Evolutionary conservation across 2,888 invertebrate species (phyloP).

Genomic region (Dolichopus griseipennis): DNA sequence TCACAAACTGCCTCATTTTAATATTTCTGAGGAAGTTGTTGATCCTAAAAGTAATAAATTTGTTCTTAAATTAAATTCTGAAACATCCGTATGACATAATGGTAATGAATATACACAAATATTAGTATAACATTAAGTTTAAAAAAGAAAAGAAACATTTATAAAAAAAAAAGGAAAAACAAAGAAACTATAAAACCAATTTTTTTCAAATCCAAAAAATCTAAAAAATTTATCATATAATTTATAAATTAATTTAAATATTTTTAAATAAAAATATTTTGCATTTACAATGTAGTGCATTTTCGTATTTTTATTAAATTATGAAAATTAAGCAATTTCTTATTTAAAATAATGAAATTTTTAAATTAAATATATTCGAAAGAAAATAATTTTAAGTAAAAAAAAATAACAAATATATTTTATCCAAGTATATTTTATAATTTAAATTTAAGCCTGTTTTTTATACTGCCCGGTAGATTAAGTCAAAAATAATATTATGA

Average conservation of each 20-base stretch:
- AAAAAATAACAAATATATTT: too few species aligned
- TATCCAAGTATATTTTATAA: background rate
- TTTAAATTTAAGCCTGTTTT: background rate
- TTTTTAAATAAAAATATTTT: background rate
- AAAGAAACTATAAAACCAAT: background rate
- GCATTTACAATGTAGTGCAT: too few species aligned
- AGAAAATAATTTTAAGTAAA: background rate
- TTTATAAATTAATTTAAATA: background rate
- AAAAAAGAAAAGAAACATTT: background rate
- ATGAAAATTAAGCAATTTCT: too few species aligned
- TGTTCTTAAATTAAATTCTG: slow-evolving; percentile 86
- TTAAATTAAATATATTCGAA: background rate
- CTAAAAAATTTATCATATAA: background rate
- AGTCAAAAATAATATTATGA: background rate
- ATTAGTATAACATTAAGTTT: slow-evolving; percentile 3
- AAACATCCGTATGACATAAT: slow-evolving; percentile 83
- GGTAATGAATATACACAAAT: slow-evolving; percentile 8
- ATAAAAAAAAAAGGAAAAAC: background rate
- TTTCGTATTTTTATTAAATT: too few species aligned
- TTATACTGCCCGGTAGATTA: background rate
- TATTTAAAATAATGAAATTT: background rate
- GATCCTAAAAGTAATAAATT: slow-evolving; percentile 95
- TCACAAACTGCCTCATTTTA: slow-evolving; percentile 82
- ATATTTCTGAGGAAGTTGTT: slow-evolving; percentile 89
- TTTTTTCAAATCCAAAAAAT: background rate